These are phyloP conservation scores for Ochotona curzoniae DNA, from an alignment of 2,113 vertebrate genomes.

Conservation along the genomic window DNA sequence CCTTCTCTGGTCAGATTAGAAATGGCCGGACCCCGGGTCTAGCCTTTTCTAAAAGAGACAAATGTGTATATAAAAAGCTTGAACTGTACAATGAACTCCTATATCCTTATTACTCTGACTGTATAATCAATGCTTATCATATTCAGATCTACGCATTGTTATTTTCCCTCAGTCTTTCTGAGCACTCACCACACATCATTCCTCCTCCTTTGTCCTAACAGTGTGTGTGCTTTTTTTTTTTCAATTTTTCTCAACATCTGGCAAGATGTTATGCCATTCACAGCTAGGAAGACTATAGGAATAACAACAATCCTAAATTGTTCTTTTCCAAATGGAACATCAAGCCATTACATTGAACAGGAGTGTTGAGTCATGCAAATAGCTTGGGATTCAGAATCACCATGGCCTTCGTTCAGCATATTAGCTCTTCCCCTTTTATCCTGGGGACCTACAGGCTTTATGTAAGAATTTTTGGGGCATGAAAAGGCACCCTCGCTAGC, in stretches of 20 bases:
- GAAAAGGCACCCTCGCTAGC: slow-evolving; percentile 81
- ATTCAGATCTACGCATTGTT: neutral
- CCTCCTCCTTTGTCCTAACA: neutral
- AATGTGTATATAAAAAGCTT: too few relatives aligned
- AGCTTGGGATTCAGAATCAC: neutral
- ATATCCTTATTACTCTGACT: neutral
- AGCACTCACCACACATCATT: neutral
- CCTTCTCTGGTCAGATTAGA: too few relatives aligned
- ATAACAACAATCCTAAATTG: neutral
- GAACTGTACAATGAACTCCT: neutral
- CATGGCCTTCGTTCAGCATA: accelerated
- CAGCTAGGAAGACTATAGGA: neutral
- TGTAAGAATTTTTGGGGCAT: slow-evolving; percentile 71
- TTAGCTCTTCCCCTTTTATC: neutral
- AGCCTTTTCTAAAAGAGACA: too few relatives aligned
- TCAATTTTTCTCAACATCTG: neutral
- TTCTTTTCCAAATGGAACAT: neutral
- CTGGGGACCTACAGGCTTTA: slow-evolving; percentile 62
- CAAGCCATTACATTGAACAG: too few relatives aligned
- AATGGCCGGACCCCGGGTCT: too few relatives aligned
- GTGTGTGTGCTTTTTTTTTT: neutral
- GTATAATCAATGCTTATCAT: neutral
- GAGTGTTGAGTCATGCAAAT: neutral
- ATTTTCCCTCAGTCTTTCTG: neutral
- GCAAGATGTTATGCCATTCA: neutral